Evolutionary conservation across 1,140 invertebrate genomes (phyloP).

Genomic region (Anastrepha ludens): DNA sequence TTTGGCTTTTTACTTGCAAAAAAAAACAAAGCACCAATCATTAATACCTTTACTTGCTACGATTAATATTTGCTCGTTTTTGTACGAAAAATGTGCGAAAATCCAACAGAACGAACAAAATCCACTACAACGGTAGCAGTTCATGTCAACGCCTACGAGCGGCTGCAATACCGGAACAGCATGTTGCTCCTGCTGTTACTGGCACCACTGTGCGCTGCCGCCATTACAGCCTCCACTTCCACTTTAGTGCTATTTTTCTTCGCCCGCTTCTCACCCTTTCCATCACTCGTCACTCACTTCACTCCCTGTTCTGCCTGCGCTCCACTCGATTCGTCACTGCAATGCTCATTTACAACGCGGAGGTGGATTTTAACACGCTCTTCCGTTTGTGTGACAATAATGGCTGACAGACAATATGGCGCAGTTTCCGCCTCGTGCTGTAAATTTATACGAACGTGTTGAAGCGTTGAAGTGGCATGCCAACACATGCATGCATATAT

Average conservation of each 20-base stretch:
- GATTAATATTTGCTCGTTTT: neutral
- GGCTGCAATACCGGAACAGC: slow-evolving; percentile 17
- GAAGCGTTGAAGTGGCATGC: slow-evolving; percentile 18
- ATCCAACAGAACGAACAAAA: neutral
- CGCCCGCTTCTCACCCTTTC: neutral
- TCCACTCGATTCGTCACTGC: neutral
- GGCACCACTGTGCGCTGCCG: neutral
- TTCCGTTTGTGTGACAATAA: slow-evolving; percentile 41
- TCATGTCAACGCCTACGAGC: slow-evolving; percentile 5
- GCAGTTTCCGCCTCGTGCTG: slow-evolving; percentile 12
- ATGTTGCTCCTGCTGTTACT: neutral
- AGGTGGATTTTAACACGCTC: slow-evolving; percentile 40
- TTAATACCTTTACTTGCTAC: no score
- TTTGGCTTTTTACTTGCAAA: no score
- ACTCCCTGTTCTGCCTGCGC: neutral
- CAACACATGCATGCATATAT: neutral
- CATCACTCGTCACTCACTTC: neutral
- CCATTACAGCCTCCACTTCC: neutral
- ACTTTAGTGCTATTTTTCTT: neutral
- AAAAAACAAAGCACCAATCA: no score
- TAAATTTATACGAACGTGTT: slow-evolving; percentile 19
- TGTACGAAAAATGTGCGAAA: neutral
- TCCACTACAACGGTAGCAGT: neutral
- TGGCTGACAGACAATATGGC: slow-evolving; percentile 37
- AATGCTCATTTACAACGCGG: slow-evolving; percentile 31